Base-by-base conservation (phyloP, 2,113 vertebrate species). In the Phalacrocorax pelagicus region DNA sequence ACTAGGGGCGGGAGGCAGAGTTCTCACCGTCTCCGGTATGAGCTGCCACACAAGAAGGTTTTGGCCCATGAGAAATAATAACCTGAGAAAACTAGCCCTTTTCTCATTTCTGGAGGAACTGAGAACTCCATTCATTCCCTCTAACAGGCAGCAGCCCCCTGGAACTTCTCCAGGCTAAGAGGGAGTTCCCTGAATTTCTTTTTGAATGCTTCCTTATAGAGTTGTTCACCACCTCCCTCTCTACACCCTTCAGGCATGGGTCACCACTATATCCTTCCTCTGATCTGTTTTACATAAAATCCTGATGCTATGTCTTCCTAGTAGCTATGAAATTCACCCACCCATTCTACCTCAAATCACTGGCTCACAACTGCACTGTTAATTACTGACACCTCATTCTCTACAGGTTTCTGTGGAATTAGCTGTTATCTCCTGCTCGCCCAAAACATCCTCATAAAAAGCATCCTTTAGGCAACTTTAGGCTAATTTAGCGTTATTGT, bases 21-120 rank as follows among this genome's bases (percentile, higher is more conserved):
- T 21, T 83, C 21, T 32, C 10, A 18, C 40, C 36, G 9, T 24
- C 11, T 34, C 5, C 0, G 0, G 7, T 10, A n/a, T 0, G 2
- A 70, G 29, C 61, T 54, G 10, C n/a, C 20, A 42, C 4, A 1
- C 30, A 23, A 59, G n/a, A 52, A 83, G 80, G 23, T 17, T 87
- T 29, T 63, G 16, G 16, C 34, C 61, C 17, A 7, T 27, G 11
- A 42, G n/a, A 87, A 70, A 82, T 11, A n/a, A 15, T 34, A 24
- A 42, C 15, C 4, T n/a, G 15, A 46, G 26, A 32, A 69, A 80
- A 27, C 7, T 2, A 70, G 22, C 8, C 9, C 9, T 2, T 5
- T 82, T 30, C 36, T 38, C 19, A 7, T 10, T 51, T 40, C 29
- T 10, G 10, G 6, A 47, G 15, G 12, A 52, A 69, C 0, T 36